Percentiles rank a stretch among this genome's conserved stretches.
phyloP scores from a whole-genome alignment of 2,888 invertebrate genomes.

The Melanophora roralis region DNA sequence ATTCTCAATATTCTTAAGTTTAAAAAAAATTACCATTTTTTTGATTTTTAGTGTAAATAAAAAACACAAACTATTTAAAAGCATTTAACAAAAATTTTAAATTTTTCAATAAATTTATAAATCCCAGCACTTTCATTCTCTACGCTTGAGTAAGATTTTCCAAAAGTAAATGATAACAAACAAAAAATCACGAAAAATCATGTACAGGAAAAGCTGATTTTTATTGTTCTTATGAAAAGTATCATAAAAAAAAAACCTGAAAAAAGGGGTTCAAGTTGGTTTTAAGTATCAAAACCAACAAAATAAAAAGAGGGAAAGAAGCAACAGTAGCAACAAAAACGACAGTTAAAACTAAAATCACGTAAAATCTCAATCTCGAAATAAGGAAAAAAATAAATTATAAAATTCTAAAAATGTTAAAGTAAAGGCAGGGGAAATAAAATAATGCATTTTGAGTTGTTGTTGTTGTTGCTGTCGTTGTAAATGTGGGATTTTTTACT shows the following conservation, averaged over 20 bases:
- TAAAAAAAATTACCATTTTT: too few species aligned
- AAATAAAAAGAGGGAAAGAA: constrained; percentile 31
- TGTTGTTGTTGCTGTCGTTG: too few species aligned
- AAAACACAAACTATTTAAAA: not conserved
- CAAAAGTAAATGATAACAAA: not conserved
- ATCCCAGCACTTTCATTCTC: constrained; percentile 41
- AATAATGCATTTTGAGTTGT: constrained; percentile 51
- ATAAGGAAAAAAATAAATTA: not conserved
- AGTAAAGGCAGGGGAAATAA: constrained; percentile 1
- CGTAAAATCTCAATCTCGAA: constrained; percentile 5
- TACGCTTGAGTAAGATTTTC: not conserved
- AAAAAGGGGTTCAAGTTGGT: constrained; percentile 53
- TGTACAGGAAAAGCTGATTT: constrained; percentile 39
- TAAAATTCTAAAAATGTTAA: not conserved
- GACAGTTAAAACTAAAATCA: constrained; percentile 9
- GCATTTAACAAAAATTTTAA: constrained; percentile 13
- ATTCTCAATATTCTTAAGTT: too few species aligned
- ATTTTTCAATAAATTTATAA: not conserved
- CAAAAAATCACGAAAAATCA: constrained; percentile 35
- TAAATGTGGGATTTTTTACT: constrained; percentile 16
- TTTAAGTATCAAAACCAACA: constrained; percentile 45
- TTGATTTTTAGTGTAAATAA: not conserved
- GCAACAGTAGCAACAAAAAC: not conserved
- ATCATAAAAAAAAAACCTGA: not conserved
- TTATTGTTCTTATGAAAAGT: constrained; percentile 20